Conservation (phyloP, 2,888 invertebrate species). For the Drosophila flavopinicola region DNA sequence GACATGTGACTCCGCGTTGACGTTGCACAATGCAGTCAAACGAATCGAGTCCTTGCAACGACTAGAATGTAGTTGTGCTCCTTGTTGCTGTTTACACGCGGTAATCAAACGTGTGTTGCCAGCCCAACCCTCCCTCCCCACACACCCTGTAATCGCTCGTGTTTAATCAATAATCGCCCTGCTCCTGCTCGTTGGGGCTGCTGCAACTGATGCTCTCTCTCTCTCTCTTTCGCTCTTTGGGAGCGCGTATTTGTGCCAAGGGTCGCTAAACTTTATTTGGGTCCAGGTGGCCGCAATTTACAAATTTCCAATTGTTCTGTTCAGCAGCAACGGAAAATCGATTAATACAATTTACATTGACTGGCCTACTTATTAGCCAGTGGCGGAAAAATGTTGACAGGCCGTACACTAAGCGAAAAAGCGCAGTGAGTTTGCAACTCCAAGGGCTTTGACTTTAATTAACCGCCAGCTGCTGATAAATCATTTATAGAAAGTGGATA, state of each 20-base stretch:
- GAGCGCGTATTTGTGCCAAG: conserved; percentile 51
- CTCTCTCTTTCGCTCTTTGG: neutral
- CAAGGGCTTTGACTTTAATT: conserved; percentile 8
- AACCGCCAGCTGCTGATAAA: conserved; percentile 11
- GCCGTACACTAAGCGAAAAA: neutral
- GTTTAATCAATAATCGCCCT: conserved; percentile 76
- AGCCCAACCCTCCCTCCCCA: conserved; percentile 34
- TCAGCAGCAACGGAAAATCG: conserved; percentile 57
- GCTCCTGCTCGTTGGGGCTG: conserved; percentile 25
- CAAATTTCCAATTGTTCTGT: conserved; percentile 40
- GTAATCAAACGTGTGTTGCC: conserved; percentile 82
- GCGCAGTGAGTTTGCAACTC: neutral
- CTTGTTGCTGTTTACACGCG: conserved; percentile 78
- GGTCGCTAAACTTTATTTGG: conserved; percentile 76
- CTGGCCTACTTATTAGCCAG: conserved; percentile 67
- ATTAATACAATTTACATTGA: conserved; percentile 47
- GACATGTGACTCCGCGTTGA: conserved; percentile 48
- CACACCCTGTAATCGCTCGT: conserved; percentile 19
- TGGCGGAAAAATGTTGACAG: conserved; percentile 4
- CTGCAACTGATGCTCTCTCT: conserved; percentile 42
- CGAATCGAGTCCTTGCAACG: conserved; percentile 57
- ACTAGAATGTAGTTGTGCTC: conserved; percentile 29
- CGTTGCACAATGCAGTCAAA: conserved; percentile 56
- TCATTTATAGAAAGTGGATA: conserved; percentile 24
- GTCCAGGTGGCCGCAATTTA: conserved; percentile 37